Evolutionary conservation across 2,113 vertebrate species (phyloP).

Genomic region (Rhinogobius similis): DNA sequence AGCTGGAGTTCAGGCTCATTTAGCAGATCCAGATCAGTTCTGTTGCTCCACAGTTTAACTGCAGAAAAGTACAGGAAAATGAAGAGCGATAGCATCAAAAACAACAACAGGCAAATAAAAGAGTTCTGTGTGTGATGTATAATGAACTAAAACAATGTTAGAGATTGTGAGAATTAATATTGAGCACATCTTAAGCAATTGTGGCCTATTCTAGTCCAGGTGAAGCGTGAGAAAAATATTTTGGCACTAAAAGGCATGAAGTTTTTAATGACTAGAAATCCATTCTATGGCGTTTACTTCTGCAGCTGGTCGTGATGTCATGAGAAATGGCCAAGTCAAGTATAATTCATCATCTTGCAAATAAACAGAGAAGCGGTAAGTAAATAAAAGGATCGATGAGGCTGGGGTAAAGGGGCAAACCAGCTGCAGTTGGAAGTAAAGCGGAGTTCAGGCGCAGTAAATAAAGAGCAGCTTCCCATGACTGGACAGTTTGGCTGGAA

Average conservation of each 20-base stretch:
- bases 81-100: conserved; percentile 74
- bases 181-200: conserved; percentile 45
- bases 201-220: conserved; percentile 12
- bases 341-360: neutral
- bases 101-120: conserved; percentile 69
- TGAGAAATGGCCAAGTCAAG: conserved; percentile 32
- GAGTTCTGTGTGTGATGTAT: conserved; percentile 51
- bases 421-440: conserved; percentile 46
- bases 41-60: conserved; percentile 64
- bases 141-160: conserved; percentile 52
- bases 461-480: conserved; percentile 60
- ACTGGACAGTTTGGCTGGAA: conserved; percentile 24
- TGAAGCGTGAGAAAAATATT: conserved; percentile 28
- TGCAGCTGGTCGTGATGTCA: conserved; percentile 55
- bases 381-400: neutral
- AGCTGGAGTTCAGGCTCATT: conserved; percentile 75
- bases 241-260: neutral
- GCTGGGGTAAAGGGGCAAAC: neutral
- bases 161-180: conserved; percentile 34
- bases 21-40: conserved; percentile 73
- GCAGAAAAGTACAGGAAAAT: conserved; percentile 75
- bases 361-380: conserved; percentile 9
- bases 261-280: neutral
- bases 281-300: conserved; percentile 19
- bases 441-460: conserved; percentile 34